A percentile compares a stretch with the other conserved stretches of the same genome.
Evolutionary conservation across 2,888 invertebrate genomes (phyloP).

Genomic region (Automeris io): DNA sequence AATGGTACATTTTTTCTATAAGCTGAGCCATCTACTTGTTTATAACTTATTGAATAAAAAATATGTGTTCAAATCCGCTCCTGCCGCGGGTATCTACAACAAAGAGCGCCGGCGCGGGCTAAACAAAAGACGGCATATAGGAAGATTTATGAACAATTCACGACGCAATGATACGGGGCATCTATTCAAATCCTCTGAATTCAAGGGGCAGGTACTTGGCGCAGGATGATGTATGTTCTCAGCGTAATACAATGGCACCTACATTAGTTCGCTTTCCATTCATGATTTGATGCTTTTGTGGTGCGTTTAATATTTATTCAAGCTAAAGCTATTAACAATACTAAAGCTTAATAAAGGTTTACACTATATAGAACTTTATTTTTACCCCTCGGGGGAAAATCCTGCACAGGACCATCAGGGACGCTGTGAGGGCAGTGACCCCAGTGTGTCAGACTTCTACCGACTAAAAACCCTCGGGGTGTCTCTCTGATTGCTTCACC

Average conservation of each 20-base stretch:
- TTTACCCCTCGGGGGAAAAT: too few relatives aligned
- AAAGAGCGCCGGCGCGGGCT: constrained; percentile 32
- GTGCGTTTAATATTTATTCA: background rate
- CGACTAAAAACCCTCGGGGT: too few relatives aligned
- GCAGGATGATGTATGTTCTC: constrained; percentile 51
- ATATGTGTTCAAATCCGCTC: too few relatives aligned
- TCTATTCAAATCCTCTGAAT: constrained; percentile 62
- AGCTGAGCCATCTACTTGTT: too few relatives aligned
- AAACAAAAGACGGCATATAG: constrained; percentile 66
- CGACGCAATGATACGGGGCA: constrained; percentile 67
- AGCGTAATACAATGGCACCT: constrained; percentile 38
- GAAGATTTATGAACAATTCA: constrained; percentile 72
- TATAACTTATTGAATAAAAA: too few relatives aligned
- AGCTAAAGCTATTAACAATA: background rate
- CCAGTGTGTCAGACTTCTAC: too few relatives aligned
- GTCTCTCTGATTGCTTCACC: too few relatives aligned
- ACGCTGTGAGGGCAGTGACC: too few relatives aligned
- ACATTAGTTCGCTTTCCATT: constrained; percentile 18
- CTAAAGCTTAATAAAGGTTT: background rate
- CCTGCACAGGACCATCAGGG: too few relatives aligned
- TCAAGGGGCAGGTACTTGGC: constrained; percentile 44
- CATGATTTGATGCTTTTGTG: constrained; percentile 2
- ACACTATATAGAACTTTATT: too few relatives aligned
- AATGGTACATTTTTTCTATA: too few relatives aligned
- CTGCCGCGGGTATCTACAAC: constrained; percentile 37